Evolutionary conservation across 37 sponge, comb jelly and placozoan species (phyloP).

Genomic region (Chondrosia reniformis): DNA sequence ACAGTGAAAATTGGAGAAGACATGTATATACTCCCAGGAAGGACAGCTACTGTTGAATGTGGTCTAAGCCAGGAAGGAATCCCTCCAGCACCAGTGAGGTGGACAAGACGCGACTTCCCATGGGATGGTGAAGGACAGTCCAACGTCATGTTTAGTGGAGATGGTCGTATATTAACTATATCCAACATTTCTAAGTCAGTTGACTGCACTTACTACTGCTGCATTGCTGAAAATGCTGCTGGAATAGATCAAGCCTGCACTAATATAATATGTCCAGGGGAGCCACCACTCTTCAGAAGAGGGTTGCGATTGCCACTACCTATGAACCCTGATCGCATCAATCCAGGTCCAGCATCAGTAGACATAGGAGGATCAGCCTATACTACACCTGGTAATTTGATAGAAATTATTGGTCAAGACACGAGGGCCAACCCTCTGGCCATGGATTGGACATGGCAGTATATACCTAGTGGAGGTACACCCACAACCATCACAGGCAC

Average conservation of each 20-base stretch:
- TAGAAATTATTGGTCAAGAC: background rate
- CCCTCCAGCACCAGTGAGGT: background rate
- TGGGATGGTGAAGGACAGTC: too few species aligned
- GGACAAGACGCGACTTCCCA: background rate
- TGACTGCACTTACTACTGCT: background rate
- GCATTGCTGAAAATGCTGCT: conserved; percentile 11
- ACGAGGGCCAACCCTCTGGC: conserved; percentile 1
- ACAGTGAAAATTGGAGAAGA: background rate
- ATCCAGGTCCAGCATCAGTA: background rate
- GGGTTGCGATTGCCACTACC: background rate
- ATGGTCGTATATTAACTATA: background rate
- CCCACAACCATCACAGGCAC: background rate
- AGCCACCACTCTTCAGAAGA: background rate
- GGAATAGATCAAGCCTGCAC: conserved; percentile 7
- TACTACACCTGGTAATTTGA: background rate
- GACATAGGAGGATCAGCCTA: conserved; percentile 13
- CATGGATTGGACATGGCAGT: background rate
- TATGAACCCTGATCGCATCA: background rate
- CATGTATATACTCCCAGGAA: background rate
- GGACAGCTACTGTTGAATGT: conserved; percentile 1
- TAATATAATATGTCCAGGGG: background rate
- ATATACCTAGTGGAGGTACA: background rate
- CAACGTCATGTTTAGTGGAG: too few species aligned
- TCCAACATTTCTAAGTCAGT: background rate
- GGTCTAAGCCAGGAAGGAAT: background rate